Base-by-base conservation (phyloP, 2,113 vertebrate genomes). In the Thunnus thynnus region DNA sequence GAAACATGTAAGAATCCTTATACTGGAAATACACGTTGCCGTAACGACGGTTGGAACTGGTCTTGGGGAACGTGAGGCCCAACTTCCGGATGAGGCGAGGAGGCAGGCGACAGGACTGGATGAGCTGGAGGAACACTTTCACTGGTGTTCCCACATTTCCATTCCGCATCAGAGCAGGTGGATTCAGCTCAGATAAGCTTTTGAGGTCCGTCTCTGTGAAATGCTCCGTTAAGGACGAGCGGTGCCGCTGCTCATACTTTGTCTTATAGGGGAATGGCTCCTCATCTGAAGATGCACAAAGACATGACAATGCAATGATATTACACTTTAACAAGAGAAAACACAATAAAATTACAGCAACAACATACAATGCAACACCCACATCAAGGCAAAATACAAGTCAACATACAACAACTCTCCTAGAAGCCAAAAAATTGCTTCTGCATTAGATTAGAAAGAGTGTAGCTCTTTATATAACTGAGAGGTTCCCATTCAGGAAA, bases 71-170 rank as follows among this genome's bases (percentile, higher is more conserved):
- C 51, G 92, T 91, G 75, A 99, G 95, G 71, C 97, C 97, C 67
- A 99, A 84, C 17, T 97, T 96, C 36, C 90, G 94, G 87, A 99
- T 99, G 17, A 98, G 89, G 0, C 95, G 89, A 0, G 97, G 96
- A 7, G 98, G 98, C 1, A 99, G 93, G 10, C 98, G 92, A 88
- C 98, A 99, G 65, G 97, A 92, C 52, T 96, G 96, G 87, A 99
- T 99, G 87, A 99, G 95, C 89, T 97, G 96, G 54, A 99, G 91
- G 73, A 99, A 99, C 30, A 97, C 95, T 17, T 62, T 80, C 41
- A 98, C 54, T 0, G 98, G 95, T 0, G 98, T 99, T 47, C 98
- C 98, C 62, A 99, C 98, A 0, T 99, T 99, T 17, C 98, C 98
- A 0, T 84, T 92, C 4, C 96, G 96, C 98, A 99, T 99, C 56